Conservation (phyloP, 1,140 invertebrate species). For the Scaptodrosophila lebanonensis region DNA sequence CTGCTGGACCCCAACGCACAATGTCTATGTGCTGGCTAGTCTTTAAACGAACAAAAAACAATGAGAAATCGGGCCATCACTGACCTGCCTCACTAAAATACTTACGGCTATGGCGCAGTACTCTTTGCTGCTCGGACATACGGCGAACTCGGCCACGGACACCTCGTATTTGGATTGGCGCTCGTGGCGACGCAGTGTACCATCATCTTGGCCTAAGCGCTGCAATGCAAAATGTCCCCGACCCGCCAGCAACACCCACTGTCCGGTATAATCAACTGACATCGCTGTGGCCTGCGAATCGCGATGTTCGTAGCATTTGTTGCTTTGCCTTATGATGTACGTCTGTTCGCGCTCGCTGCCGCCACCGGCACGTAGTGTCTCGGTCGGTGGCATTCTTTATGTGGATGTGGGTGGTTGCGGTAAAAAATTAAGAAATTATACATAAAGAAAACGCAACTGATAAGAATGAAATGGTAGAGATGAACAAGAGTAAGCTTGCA, state of each 20-base stretch:
- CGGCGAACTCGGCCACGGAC: conserved; percentile 94
- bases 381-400: conserved; percentile 56
- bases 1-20: conserved; percentile 84
- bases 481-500: too few relatives aligned
- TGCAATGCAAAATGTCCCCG: conserved; percentile 86
- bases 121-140: conserved; percentile 85
- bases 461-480: conserved; percentile 14
- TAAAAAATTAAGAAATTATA: conserved; percentile 20
- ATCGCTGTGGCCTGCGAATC: conserved; percentile 92
- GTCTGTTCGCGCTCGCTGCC: conserved; percentile 44
- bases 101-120: conserved; percentile 93
- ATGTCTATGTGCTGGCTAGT: conserved; percentile 91
- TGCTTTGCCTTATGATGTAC: conserved; percentile 64
- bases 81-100: conserved; percentile 11
- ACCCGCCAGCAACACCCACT: conserved; percentile 90
- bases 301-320: conserved; percentile 68
- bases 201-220: conserved; percentile 83
- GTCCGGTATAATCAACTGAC: conserved; percentile 91
- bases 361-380: conserved; percentile 39
- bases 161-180: conserved; percentile 96
- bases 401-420: not conserved
- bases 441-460: conserved; percentile 23
- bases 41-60: conserved; percentile 78
- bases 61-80: not conserved
- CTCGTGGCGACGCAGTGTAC: conserved; percentile 87